Base-by-base conservation (phyloP, 2,888 invertebrate species). In the Eretmocerus hayati region DNA sequence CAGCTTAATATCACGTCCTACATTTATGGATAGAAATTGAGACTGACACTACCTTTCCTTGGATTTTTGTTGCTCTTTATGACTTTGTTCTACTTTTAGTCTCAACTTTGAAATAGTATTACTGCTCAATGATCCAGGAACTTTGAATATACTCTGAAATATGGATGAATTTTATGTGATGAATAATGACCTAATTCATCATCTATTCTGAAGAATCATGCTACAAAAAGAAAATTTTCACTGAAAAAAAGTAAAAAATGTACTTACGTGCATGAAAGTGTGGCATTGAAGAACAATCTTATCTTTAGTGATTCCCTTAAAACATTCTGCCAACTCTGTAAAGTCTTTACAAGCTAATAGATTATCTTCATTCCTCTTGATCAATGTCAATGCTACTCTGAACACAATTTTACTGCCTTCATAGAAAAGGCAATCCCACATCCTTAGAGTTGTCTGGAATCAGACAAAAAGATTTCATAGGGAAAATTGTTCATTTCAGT, bases 401-500 rank as follows among this genome's bases (percentile, higher is more conserved):
- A 95, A 90, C 57, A 96, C 75, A 58, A 95, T 85, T 75, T 94
- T 94, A 51, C 87, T 88, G 36, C 95, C 95, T 73, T 96, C 95
- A 61, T 87, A 86, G 74, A 96, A 94, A 51, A 95, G 74, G 65
- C 93, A 92, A 72, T 96, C 95, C 94, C 95, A 95, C 72, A 95
- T 87, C 63, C 95, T 79, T 19, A 94, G 75, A 35, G 93, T 92
- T 6, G 95, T 95, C 81, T 83, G 69, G 23, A 68, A 67, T 52
- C 58, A 54, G 52, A 40, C 35, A 22, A 13, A 30, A 48, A 31
- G 26, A 21, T 50, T 32, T 20, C n/a, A 23, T 47, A 20, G 30
- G 39, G 20, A 23, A 47, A 42, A 15, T 35, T 16, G 8, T 30
- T 41, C 36, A 46, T 44, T 50, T 43, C 18, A 45, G 43, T 47